These are phyloP conservation scores for Cariama cristata DNA, from an alignment of 2,113 vertebrate species.

Conservation along the genomic window DNA sequence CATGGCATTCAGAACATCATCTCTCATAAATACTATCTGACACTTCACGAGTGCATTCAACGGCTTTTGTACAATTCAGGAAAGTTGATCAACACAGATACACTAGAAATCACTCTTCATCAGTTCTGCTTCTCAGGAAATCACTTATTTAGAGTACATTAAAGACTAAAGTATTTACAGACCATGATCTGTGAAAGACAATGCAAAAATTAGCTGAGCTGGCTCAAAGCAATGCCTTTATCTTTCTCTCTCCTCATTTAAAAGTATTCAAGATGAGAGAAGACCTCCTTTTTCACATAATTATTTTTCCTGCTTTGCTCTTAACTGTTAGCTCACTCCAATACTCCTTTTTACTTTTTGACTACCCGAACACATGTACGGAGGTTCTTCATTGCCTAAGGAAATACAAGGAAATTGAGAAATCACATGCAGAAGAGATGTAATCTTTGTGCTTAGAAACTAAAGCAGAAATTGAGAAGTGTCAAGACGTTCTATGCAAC, in stretches of 20 bases:
- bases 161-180: neutral
- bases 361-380: neutral
- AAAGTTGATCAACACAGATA: neutral
- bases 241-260: neutral
- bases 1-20: neutral
- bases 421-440: neutral
- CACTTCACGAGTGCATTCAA: neutral
- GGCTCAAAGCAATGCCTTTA: neutral
- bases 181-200: neutral
- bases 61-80: neutral
- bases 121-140: neutral
- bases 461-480: neutral
- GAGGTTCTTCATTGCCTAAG: neutral
- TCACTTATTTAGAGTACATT: neutral
- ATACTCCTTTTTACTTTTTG: neutral
- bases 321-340: neutral
- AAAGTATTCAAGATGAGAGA: neutral
- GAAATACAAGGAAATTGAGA: neutral
- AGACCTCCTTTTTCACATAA: neutral
- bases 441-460: neutral
- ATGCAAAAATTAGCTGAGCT: neutral
- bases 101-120: neutral
- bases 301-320: neutral
- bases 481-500: neutral
- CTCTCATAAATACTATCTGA: neutral